Conservation (phyloP, 2,797 vertebrate species). For the Hypotaenidia philippensis region DNA sequence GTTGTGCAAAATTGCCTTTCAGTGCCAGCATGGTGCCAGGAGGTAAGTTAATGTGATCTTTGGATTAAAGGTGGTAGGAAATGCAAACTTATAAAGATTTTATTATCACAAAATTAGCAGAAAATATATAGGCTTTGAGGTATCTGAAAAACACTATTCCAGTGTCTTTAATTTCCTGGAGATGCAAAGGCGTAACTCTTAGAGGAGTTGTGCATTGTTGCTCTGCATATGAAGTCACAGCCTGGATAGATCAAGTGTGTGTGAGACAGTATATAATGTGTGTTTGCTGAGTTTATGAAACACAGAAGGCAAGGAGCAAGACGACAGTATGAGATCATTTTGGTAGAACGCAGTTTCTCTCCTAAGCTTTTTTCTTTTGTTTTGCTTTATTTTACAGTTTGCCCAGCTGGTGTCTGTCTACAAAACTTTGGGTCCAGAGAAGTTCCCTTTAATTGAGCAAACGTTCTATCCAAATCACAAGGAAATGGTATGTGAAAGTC, state of each 20-base stretch:
- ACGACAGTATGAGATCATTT: background rate
- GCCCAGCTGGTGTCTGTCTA: conserved; percentile 93
- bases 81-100: background rate
- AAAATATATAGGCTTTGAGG: background rate
- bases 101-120: background rate
- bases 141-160: background rate
- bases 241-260: background rate
- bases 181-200: background rate
- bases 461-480: conserved; percentile 98
- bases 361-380: background rate
- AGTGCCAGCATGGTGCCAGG: background rate
- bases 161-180: background rate
- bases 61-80: background rate
- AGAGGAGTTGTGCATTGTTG: background rate
- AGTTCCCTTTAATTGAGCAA: conserved; percentile 96
- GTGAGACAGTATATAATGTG: no score
- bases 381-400: conserved; percentile 86
- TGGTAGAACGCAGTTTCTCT: background rate
- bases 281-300: background rate
- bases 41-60: background rate
- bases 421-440: conserved; percentile 91
- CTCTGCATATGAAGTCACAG: background rate
- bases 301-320: background rate
- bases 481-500: conserved; percentile 91
- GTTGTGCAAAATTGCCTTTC: background rate